Conservation (phyloP, 2,797 vertebrate species). For the Coregonus suidteri region DNA sequence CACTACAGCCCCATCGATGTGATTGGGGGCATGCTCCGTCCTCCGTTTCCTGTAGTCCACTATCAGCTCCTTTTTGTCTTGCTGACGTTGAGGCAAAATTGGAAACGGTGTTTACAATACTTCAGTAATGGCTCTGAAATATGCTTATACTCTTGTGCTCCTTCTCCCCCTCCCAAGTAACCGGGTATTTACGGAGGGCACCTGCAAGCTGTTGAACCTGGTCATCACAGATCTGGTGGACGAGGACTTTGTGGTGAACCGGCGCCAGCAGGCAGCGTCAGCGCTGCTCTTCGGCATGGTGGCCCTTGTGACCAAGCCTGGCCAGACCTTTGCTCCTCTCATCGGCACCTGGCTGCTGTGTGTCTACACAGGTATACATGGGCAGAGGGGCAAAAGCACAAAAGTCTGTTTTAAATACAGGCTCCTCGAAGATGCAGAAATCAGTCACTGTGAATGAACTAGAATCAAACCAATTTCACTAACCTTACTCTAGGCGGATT, state of each 20-base stretch:
- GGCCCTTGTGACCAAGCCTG: conserved; percentile 94
- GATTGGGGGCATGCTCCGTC: no score
- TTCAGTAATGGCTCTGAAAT: not conserved
- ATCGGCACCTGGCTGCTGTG: conserved; percentile 96
- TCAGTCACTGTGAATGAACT: not conserved
- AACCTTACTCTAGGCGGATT: not conserved
- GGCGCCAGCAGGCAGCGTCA: conserved; percentile 90
- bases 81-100: no score
- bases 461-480: not conserved
- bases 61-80: no score
- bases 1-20: no score
- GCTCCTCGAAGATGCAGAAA: not conserved
- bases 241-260: conserved; percentile 93
- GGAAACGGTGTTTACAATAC: not conserved
- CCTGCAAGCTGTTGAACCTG: conserved; percentile 94
- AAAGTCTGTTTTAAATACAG: not conserved
- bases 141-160: no score
- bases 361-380: conserved; percentile 86
- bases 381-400: not conserved
- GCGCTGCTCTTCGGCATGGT: conserved; percentile 98
- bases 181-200: conserved; percentile 97
- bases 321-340: conserved; percentile 95
- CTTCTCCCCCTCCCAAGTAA: conserved; percentile 77
- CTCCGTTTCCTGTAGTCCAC: no score
- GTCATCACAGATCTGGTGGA: conserved; percentile 96